Evolutionary conservation across 2,113 vertebrate genomes (phyloP), one percentile per base, ranked within the genome.

Genomic region (Zosterops hypoxanthus): DNA sequence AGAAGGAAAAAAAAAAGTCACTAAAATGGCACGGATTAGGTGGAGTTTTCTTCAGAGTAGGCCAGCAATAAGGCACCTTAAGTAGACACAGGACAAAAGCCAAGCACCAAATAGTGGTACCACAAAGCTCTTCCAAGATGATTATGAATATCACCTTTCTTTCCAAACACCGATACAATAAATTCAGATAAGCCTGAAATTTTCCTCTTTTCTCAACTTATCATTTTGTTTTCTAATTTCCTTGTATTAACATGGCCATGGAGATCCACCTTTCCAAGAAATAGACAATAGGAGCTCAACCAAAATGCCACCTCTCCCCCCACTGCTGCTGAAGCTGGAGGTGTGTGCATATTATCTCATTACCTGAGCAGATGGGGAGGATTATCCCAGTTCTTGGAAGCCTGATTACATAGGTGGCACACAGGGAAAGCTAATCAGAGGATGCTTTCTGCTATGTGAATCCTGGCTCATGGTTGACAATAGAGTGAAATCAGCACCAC

Each of bases 131-230:
- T 70, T 82, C 31, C n/a, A 52, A 61, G 1, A 8, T 12, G 7
- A 64, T 85, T 42, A 53, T 2, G 39, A 53, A 13, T 28, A 68
- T 10, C 31, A 59, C 8, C 1, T 56, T 73, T 71, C 4, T 66
- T 83, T 71, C 33, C 19, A 72, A 64, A 29, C 0, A 1, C 12
- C 0, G 0, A 31, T 3, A 39, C 8, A 70, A 80, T 20, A 68
- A 75, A 76, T n/a, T 41, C 29, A 55, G 14, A 61, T 34, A 50
- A 61, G n/a, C 3, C 14, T 26, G 14, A 12, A 49, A 44, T n/a
- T 10, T 28, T 83, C 9, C 5, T 47, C 6, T 76, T 42, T 50
- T 76, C 8, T 71, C 2, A 0, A 42, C 6, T 59, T 75, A 6
- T 16, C 12, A 44, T 78, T 53, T 50, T 13, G 31, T 77, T 77